Evolutionary conservation across 2,113 vertebrate species (phyloP), one percentile per base, ranked within the genome.

Genomic region (Chaetura pelagica): DNA sequence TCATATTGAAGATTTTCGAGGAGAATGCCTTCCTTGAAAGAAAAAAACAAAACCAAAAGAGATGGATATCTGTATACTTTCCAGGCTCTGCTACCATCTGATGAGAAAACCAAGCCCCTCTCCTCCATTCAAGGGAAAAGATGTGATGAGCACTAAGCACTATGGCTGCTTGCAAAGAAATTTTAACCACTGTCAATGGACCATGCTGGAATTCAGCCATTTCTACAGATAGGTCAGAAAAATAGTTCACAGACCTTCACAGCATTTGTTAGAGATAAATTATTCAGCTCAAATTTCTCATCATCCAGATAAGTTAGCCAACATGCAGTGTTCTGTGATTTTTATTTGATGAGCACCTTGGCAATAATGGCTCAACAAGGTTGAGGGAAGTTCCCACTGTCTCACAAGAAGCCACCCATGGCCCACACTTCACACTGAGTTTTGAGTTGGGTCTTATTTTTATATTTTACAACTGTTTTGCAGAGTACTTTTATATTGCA

Each of bases 401-500:
- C 92, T 91, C 97, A 84, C 55, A 57, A 94, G 58, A 88, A 96
- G 62, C 74, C 93, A 62, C 29, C 52, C n/a, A 81, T 73, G 67
- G 54, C 72, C 69, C 59, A 63, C 35, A 35, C 62, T 89, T 96
- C 38, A 44, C 1, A 0, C 21, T 24, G 9, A 66, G 62, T 48
- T 85, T 48, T 49, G 16, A 71, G 23, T n/a, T 52, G 23, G 51
- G 51, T 22, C 27, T 5, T 6, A 5, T 40, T 26, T 34, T 34
- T 14, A 15, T 12, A 20, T 94, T 94, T 96, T 95, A 86, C 91
- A 93, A 55, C 85, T 95, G 71, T 92, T 96, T 97, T 90, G 58
- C 84, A 94, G 96, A 93, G 91, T 98, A 97, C 95, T 96, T 97
- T 96, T 97, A 96, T 90, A 94, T 94, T 97, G 98, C 98, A 98